Percentiles rank a stretch among this genome's conserved stretches.
Conservation (phyloP, 2,113 vertebrate species). For the Tyrannus savana region DNA sequence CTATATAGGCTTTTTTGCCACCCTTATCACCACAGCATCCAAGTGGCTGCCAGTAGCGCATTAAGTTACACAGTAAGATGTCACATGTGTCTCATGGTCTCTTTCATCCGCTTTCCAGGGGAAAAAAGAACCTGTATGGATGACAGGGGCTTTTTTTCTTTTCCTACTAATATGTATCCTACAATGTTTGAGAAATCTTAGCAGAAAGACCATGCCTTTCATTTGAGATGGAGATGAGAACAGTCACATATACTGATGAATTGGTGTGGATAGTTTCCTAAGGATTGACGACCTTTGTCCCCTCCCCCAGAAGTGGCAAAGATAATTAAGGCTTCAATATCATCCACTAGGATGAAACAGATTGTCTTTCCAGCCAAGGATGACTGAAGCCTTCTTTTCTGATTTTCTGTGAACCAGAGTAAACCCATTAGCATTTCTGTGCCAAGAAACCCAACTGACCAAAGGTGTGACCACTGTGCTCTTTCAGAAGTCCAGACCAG, state of each 20-base stretch:
- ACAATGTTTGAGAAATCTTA: neutral
- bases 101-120: neutral
- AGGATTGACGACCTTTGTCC: neutral
- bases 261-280: neutral
- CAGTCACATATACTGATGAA: rapidly evolving
- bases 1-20: constrained; percentile 25
- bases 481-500: neutral
- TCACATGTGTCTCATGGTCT: neutral
- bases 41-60: neutral
- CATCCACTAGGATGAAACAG: neutral
- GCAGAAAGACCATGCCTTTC: neutral
- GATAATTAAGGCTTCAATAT: neutral
- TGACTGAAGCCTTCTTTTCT: neutral
- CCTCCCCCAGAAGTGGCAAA: neutral
- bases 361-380: neutral
- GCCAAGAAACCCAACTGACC: neutral
- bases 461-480: rapidly evolving
- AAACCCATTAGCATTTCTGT: neutral
- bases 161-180: neutral
- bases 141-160: neutral
- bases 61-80: neutral
- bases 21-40: neutral
- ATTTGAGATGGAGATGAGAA: neutral
- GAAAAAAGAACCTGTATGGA: neutral
- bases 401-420: neutral